Conservation (phyloP, 2,113 vertebrate species). For the Procavia capensis region DNA sequence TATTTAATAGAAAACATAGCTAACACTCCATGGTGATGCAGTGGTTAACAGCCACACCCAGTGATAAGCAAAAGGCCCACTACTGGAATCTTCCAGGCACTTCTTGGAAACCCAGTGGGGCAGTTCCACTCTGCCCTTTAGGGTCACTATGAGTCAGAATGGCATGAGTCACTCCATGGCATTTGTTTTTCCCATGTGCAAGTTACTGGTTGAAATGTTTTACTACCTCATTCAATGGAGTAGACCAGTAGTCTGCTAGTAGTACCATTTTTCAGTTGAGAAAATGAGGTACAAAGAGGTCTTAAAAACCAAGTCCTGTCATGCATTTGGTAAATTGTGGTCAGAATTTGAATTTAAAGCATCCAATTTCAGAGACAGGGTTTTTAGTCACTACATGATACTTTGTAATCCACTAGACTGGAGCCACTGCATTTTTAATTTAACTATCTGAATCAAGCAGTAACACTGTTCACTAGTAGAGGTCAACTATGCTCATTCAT, state of each 20-base stretch:
- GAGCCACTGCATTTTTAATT: not conserved
- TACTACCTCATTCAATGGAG: not conserved
- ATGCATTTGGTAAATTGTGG: not conserved
- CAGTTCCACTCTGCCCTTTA: too few relatives aligned
- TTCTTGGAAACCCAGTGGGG: too few relatives aligned
- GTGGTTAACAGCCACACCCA: too few relatives aligned
- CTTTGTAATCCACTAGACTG: not conserved
- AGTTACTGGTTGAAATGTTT: not conserved
- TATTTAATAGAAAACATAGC: not conserved
- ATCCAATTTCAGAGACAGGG: not conserved
- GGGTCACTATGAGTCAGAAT: too few relatives aligned
- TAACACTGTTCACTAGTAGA: not conserved
- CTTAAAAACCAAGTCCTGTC: not conserved
- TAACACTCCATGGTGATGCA: too few relatives aligned
- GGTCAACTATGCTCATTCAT: not conserved
- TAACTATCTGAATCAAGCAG: not conserved
- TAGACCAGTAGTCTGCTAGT: not conserved
- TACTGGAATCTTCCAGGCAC: too few relatives aligned
- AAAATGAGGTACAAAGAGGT: not conserved
- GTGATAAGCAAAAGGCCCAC: too few relatives aligned
- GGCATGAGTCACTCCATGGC: too few relatives aligned
- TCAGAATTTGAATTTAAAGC: not conserved
- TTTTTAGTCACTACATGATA: not conserved
- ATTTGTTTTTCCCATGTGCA: not conserved
- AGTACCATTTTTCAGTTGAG: not conserved